Evolutionary conservation across 2,797 vertebrate genomes (phyloP), one percentile per base, ranked within the genome.

Genomic region (Sarcoramphus papa): DNA sequence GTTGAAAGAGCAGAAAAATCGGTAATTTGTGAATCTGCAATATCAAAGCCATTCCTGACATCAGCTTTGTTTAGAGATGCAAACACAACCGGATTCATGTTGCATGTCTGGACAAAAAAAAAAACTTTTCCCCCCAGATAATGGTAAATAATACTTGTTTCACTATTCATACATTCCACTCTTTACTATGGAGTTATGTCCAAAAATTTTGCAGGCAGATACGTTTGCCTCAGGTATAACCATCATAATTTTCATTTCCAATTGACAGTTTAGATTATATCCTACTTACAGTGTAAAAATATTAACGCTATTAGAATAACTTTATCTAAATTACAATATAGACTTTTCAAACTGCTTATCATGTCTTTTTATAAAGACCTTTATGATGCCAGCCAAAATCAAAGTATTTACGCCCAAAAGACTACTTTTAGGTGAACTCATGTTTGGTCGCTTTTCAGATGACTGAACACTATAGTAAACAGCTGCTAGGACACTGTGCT

Each of bases 221-320:
- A 72, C 13, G 9, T 56, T 19, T 88, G 85, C 84, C 74, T 78
- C 65, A 19, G 67, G 37, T 76, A 40, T 24, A 87, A 92, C 83
- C 64, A 62, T 24, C 37, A 23, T 14, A 1, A 64, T 64, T 88
- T 85, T 59, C 22, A 53, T n/a, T 91, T 83, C 94, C 87, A 69
- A 23, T 17, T 30, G 28, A 83, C 63, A 76, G 93, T 45, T 91
- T 24, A 79, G 63, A 77, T 90, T 69, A 83, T 20, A 30, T 53
- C 93, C 83, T 90, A 87, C 93, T 86, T 67, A 80, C 51, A 27
- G 75, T 94, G 92, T 90, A 97, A 88, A 96, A 96, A 95, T 94
- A 97, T 84, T 96, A 97, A 93, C 21, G 63, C 93, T 97, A 93
- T 37, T 74, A 91, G 96, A 96, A 65, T 85, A 96, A 84, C 64